phyloP scores from a whole-genome alignment of 2,113 vertebrate genomes.

The Microtus oregoni region DNA sequence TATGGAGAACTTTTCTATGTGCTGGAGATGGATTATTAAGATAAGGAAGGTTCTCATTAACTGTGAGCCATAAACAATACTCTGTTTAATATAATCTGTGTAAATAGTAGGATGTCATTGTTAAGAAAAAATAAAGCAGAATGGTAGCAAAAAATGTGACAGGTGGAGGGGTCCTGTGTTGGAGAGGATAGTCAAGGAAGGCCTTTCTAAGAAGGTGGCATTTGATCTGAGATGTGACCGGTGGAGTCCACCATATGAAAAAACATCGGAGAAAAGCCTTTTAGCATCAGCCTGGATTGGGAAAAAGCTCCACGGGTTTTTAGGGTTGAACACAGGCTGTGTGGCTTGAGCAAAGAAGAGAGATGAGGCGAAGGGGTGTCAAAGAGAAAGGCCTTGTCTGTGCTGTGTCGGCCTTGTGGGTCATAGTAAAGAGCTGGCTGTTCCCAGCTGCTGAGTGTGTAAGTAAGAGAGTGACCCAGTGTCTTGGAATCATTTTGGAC shows the following conservation, averaged over 20 bases:
- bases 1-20: neutral
- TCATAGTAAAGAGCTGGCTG: neutral
- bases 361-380: neutral
- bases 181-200: neutral
- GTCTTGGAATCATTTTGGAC: neutral
- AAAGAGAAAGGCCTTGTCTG: neutral
- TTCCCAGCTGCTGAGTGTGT: neutral
- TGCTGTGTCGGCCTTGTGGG: neutral
- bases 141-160: neutral
- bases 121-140: neutral
- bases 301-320: neutral
- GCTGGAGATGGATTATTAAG: neutral
- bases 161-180: neutral
- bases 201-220: neutral
- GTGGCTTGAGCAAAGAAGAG: neutral
- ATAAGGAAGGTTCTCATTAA: neutral
- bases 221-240: neutral
- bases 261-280: neutral
- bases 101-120: neutral
- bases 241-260: neutral
- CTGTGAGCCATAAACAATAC: neutral
- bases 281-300: neutral
- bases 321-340: neutral
- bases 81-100: constrained; percentile 20
- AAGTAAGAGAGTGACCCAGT: neutral